These are phyloP conservation scores for Eciton burchellii DNA, from an alignment of 1,140 invertebrate genomes.

Conservation along the genomic window DNA sequence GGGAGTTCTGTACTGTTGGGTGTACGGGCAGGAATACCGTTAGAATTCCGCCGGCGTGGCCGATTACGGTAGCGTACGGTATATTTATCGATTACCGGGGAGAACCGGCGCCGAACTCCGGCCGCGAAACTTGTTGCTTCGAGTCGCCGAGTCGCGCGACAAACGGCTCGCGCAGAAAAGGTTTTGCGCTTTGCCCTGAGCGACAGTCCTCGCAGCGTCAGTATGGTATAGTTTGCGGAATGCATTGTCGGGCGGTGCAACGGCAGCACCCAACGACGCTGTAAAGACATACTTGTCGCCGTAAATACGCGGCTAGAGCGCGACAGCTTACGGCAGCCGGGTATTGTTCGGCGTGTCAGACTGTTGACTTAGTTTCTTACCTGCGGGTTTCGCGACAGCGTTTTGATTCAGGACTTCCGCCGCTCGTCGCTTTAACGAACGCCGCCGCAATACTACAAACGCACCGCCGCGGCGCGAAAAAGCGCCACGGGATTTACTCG, in stretches of 20 bases:
- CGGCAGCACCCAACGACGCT: slow-evolving; percentile 22
- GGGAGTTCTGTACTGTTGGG: too few species aligned
- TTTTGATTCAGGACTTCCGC: slow-evolving; percentile 35
- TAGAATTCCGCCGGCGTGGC: neutral
- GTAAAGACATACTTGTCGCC: slow-evolving; percentile 62
- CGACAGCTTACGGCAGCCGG: slow-evolving; percentile 50
- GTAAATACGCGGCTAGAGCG: slow-evolving; percentile 55
- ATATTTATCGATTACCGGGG: slow-evolving; percentile 22
- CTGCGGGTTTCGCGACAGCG: slow-evolving; percentile 36
- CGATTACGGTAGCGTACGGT: slow-evolving; percentile 7
- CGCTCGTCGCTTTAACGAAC: slow-evolving; percentile 29
- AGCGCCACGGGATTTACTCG: neutral
- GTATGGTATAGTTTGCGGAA: slow-evolving; percentile 28
- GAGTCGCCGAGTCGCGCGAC: slow-evolving; percentile 29
- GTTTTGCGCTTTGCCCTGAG: slow-evolving; percentile 42
- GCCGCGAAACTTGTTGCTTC: slow-evolving; percentile 68
- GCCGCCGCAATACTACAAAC: slow-evolving; percentile 1
- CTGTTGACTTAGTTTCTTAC: slow-evolving; percentile 59
- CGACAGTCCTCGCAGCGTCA: slow-evolving; percentile 27
- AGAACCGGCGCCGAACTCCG: slow-evolving; percentile 28
- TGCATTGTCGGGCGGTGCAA: slow-evolving; percentile 46
- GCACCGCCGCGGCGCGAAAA: slow-evolving; percentile 3
- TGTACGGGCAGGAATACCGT: too few species aligned
- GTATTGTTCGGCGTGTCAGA: slow-evolving; percentile 57
- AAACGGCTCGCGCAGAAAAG: slow-evolving; percentile 39